phyloP scores from a whole-genome alignment of 2,113 vertebrate genomes.

The Leucoraja erinaceus region DNA sequence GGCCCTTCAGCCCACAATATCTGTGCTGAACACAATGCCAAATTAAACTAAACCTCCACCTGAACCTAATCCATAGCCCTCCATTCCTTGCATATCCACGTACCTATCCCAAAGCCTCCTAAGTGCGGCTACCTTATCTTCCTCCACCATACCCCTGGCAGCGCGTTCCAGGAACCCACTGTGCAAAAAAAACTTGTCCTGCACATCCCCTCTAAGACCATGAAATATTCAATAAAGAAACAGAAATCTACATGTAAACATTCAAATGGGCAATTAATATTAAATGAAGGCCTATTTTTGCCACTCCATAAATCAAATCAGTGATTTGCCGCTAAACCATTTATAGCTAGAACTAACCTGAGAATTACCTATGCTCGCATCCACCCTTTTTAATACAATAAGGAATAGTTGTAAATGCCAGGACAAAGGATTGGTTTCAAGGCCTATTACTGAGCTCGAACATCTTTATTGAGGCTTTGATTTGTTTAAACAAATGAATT shows the following conservation, averaged over 20 bases:
- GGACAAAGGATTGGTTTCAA: constrained; percentile 15
- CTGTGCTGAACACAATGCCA: too few relatives aligned
- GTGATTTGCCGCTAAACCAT: background rate
- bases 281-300: constrained; percentile 17
- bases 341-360: background rate
- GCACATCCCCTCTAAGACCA: background rate
- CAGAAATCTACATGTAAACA: background rate
- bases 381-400: background rate
- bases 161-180: too few relatives aligned
- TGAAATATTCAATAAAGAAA: constrained; percentile 8
- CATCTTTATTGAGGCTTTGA: constrained; percentile 69
- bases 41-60: too few relatives aligned
- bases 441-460: constrained; percentile 51
- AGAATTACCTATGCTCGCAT: background rate
- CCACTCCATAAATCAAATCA: constrained; percentile 1
- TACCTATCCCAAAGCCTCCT: too few relatives aligned
- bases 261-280: constrained; percentile 31
- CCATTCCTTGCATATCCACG: too few relatives aligned
- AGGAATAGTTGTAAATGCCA: constrained; percentile 1
- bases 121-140: too few relatives aligned
- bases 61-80: too few relatives aligned
- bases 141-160: too few relatives aligned
- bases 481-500: constrained; percentile 82
- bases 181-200: too few relatives aligned
- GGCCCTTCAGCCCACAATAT: too few relatives aligned